phyloP scores from a whole-genome alignment of 2,888 invertebrate genomes.

The Eretmocerus hayati region DNA sequence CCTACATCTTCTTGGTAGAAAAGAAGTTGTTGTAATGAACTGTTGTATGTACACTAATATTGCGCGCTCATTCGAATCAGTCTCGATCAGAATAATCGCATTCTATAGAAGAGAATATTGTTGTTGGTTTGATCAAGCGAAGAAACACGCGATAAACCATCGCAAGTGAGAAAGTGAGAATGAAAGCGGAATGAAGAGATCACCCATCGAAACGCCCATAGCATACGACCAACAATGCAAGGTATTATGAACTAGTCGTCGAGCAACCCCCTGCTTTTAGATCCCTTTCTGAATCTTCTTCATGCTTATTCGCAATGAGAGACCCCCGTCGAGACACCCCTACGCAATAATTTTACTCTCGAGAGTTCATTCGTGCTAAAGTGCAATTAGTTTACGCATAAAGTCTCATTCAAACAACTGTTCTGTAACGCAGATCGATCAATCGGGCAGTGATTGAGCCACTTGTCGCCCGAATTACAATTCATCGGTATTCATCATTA shows the following conservation, averaged over 20 bases:
- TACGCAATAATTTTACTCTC: conserved; percentile 32
- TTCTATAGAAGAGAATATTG: too few species aligned
- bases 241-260: conserved; percentile 31
- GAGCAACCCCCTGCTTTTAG: conserved; percentile 5
- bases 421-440: conserved; percentile 1
- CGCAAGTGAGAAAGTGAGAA: background rate
- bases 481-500: too few species aligned
- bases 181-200: conserved; percentile 1
- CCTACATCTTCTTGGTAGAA: too few species aligned
- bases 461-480: conserved; percentile 7
- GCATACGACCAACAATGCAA: conserved; percentile 37
- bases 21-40: too few species aligned
- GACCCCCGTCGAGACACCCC: conserved; percentile 20
- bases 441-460: conserved; percentile 15
- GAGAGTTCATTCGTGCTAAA: conserved; percentile 30
- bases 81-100: too few species aligned
- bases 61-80: too few species aligned
- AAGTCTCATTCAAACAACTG: conserved; percentile 12
- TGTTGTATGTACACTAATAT: too few species aligned
- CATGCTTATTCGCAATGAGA: conserved; percentile 11
- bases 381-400: conserved; percentile 32
- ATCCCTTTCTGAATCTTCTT: too few species aligned
- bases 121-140: background rate
- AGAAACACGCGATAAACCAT: background rate
- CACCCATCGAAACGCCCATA: conserved; percentile 29